These are phyloP conservation scores for Heteromurus nitidus DNA, from an alignment of 2,888 invertebrate species.

Conservation along the genomic window DNA sequence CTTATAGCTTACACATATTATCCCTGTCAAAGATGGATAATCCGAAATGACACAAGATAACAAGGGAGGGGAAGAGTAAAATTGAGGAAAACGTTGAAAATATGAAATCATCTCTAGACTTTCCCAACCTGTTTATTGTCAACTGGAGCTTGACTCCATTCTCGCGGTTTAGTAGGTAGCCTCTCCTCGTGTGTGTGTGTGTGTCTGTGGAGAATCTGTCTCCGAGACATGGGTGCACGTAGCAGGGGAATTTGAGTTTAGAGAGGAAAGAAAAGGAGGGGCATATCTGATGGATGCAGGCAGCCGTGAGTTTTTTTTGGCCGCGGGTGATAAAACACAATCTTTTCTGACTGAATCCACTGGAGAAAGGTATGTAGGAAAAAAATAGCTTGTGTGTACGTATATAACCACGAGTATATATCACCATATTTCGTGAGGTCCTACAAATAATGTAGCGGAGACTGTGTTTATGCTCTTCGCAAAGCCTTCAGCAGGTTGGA, in stretches of 20 bases:
- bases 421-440: too few relatives aligned
- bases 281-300: conserved; percentile 50
- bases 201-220: not conserved
- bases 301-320: conserved; percentile 57
- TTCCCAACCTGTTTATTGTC: too few relatives aligned
- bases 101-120: too few relatives aligned
- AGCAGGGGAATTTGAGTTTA: not conserved
- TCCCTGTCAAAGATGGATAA: not conserved
- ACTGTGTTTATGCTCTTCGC: conserved; percentile 20
- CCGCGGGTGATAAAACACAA: conserved; percentile 54
- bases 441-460: not conserved
- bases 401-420: too few relatives aligned
- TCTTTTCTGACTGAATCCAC: conserved; percentile 39
- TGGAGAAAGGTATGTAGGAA: conserved; percentile 19
- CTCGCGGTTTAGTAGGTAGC: not conserved
- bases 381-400: not conserved
- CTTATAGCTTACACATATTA: not conserved
- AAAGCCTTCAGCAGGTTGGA: not conserved
- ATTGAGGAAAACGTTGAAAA: not conserved
- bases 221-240: not conserved
- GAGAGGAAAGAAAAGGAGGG: conserved; percentile 13
- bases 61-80: not conserved
- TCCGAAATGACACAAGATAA: not conserved
- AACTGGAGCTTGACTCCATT: too few relatives aligned
- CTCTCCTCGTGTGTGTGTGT: not conserved